A percentile compares a stretch with the other conserved stretches of the same genome.
These are phyloP conservation scores for Drosophila biarmipes DNA, from an alignment of 1,140 invertebrate genomes.

Conservation along the genomic window DNA sequence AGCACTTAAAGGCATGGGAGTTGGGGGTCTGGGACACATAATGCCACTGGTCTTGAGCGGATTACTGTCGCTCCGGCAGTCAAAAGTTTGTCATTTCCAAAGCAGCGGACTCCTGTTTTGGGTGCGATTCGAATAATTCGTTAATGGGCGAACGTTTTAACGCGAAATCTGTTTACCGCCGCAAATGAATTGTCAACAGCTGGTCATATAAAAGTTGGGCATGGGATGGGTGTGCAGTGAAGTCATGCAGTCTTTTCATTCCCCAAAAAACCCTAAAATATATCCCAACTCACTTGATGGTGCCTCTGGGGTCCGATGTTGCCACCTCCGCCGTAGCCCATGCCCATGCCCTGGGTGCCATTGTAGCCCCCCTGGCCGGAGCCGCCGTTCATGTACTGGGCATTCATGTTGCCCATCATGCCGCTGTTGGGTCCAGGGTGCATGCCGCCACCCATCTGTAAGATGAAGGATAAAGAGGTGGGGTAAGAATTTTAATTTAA, in stretches of 20 bases:
- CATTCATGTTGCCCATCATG: constrained; percentile 70
- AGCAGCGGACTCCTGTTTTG: constrained; percentile 24
- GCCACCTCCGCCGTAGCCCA: constrained; percentile 77
- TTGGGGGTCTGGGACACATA: neutral
- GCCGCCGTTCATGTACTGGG: constrained; percentile 82
- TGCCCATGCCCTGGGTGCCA: constrained; percentile 64
- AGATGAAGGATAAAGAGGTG: neutral
- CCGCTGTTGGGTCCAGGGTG: constrained; percentile 69
- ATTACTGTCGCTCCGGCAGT: constrained; percentile 16
- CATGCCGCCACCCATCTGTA: constrained; percentile 79
- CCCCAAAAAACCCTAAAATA: neutral
- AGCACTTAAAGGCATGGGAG: neutral
- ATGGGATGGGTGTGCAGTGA: constrained; percentile 7
- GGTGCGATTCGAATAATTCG: constrained; percentile 23
- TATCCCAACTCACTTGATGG: constrained; percentile 74
- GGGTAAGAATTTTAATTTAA: neutral
- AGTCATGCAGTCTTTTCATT: constrained; percentile 20
- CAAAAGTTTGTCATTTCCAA: constrained; percentile 38
- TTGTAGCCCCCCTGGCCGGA: constrained; percentile 70
- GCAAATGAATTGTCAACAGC: constrained; percentile 57
- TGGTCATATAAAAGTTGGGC: constrained; percentile 22
- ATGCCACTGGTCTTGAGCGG: constrained; percentile 28
- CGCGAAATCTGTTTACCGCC: constrained; percentile 49
- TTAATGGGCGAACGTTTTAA: constrained; percentile 13
- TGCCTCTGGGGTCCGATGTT: constrained; percentile 69